A percentile compares a stretch with the other conserved stretches of the same genome.
phyloP scores from a whole-genome alignment of 2,797 vertebrate genomes.

The Tapera naevia region DNA sequence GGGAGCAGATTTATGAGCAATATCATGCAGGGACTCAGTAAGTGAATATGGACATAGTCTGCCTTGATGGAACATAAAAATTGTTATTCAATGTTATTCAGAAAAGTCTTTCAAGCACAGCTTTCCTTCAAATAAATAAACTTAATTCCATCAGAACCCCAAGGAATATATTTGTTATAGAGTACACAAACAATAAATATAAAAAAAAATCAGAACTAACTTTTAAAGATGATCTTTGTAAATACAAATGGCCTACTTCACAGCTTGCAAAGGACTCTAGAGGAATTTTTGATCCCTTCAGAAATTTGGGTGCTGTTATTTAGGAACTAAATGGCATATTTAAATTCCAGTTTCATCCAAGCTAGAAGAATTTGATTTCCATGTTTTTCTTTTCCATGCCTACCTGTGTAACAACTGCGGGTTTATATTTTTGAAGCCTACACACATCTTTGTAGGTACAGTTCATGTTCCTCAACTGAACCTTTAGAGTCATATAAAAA shows the following conservation, averaged over 20 bases:
- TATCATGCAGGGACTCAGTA: background rate
- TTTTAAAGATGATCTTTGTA: background rate
- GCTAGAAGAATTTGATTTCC: background rate
- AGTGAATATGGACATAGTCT: background rate
- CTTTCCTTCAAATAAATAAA: background rate
- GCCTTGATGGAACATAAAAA: background rate
- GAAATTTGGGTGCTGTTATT: background rate
- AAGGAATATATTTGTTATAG: background rate
- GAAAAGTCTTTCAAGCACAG: background rate
- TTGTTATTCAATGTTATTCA: background rate
- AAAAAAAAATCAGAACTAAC: background rate
- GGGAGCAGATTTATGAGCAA: background rate
- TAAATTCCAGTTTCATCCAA: background rate
- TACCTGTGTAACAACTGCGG: background rate
- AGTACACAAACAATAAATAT: background rate
- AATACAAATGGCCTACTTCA: background rate
- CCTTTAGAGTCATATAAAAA: background rate
- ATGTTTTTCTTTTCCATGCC: background rate
- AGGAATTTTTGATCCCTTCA: background rate
- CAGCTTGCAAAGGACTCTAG: background rate
- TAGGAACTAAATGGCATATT: background rate
- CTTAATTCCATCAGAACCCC: background rate
- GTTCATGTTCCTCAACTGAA: background rate
- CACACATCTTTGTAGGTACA: background rate
- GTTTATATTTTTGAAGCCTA: background rate